These are phyloP conservation scores for Drosophila pandora DNA, from an alignment of 1,140 invertebrate species.

Conservation along the genomic window DNA sequence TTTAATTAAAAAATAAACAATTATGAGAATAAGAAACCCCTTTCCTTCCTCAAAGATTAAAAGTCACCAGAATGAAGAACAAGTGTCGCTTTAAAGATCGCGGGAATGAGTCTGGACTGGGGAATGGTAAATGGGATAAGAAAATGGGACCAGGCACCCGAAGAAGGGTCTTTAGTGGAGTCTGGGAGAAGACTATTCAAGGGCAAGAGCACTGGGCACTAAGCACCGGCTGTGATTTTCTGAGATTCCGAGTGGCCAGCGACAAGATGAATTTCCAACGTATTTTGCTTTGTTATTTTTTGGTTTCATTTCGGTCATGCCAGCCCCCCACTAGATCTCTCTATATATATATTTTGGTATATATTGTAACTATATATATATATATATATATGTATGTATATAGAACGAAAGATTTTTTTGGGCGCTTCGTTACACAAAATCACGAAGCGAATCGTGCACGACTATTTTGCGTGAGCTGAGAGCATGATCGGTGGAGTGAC, in stretches of 20 bases:
- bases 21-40: not conserved
- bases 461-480: constrained; percentile 84
- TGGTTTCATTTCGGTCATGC: constrained; percentile 67
- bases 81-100: constrained; percentile 71
- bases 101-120: not conserved
- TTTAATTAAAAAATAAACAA: too few species aligned
- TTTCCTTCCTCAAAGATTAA: not conserved
- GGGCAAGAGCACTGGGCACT: constrained; percentile 6
- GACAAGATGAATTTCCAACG: constrained; percentile 76
- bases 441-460: constrained; percentile 84
- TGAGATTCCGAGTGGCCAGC: constrained; percentile 37
- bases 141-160: not conserved
- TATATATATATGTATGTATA: constrained; percentile 39
- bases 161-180: not conserved
- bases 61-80: constrained; percentile 67
- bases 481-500: constrained; percentile 75
- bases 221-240: constrained; percentile 34
- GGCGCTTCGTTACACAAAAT: constrained; percentile 83
- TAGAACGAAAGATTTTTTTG: constrained; percentile 63
- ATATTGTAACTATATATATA: constrained; percentile 29
- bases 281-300: constrained; percentile 71
- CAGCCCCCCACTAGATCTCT: constrained; percentile 22
- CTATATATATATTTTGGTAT: constrained; percentile 22
- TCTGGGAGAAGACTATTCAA: not conserved
- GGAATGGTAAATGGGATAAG: not conserved